Evolutionary conservation across 2,113 vertebrate species (phyloP).

Genomic region (Henicopernis longicauda): DNA sequence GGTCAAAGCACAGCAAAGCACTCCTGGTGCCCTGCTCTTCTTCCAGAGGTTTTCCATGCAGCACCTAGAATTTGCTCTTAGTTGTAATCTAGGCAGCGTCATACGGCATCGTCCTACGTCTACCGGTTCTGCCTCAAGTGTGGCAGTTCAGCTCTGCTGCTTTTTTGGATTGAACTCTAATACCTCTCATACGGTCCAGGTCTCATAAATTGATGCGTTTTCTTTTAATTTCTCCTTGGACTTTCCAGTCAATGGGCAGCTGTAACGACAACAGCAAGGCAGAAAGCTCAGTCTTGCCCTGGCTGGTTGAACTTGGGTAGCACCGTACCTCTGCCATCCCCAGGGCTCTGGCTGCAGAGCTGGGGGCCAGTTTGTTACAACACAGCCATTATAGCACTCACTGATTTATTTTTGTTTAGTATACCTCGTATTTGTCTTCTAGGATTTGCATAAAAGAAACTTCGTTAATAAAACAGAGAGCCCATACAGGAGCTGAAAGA

Average conservation of each 20-base stretch:
- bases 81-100: background rate
- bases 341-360: background rate
- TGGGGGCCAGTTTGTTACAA: accelerated
- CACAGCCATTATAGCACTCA: background rate
- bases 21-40: background rate
- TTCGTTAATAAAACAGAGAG: background rate
- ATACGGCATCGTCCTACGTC: background rate
- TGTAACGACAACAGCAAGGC: background rate
- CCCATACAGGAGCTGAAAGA: background rate
- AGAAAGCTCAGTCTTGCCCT: background rate
- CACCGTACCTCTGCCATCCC: background rate
- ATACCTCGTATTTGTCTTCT: background rate
- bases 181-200: accelerated
- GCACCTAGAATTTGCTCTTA: background rate
- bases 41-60: background rate
- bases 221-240: background rate
- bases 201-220: background rate
- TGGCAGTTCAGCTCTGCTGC: background rate
- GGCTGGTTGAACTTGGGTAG: background rate
- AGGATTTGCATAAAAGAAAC: background rate
- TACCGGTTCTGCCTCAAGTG: background rate
- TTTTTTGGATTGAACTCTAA: background rate
- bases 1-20: background rate
- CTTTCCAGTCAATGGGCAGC: background rate
- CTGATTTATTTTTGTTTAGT: background rate